These are phyloP conservation scores for Campylomormyrus numenius DNA, from an alignment of 2,113 vertebrate genomes.

Conservation along the genomic window DNA sequence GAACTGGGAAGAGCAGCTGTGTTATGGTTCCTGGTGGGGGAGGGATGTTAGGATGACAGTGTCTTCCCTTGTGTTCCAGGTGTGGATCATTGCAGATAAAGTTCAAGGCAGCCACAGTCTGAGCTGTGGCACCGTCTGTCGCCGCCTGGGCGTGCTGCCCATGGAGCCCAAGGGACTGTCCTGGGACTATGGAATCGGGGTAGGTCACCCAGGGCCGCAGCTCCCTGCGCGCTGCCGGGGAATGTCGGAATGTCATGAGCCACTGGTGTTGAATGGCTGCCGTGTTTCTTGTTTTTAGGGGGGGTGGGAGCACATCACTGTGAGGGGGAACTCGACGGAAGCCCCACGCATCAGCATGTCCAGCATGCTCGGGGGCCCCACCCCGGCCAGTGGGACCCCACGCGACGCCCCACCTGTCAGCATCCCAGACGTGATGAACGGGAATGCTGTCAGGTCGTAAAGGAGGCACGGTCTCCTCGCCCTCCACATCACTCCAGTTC, in stretches of 20 bases:
- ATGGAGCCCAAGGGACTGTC: constrained; percentile 75
- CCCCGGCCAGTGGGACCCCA: not conserved
- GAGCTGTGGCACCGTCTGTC: constrained; percentile 90
- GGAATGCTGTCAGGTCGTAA: constrained; percentile 56
- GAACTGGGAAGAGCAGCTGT: not conserved
- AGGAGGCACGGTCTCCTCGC: not conserved
- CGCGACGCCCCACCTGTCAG: constrained; percentile 32
- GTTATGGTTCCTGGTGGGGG: not conserved
- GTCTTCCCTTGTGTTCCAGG: constrained; percentile 51
- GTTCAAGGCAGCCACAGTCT: constrained; percentile 90
- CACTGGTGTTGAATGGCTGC: not conserved
- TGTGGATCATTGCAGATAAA: constrained; percentile 96
- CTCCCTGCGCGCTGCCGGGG: not conserved
- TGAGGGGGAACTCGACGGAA: constrained; percentile 76
- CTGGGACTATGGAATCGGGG: constrained; percentile 97
- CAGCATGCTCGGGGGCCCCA: constrained; percentile 28
- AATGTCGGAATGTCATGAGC: not conserved
- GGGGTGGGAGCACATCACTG: constrained; percentile 86
- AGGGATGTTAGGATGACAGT: not conserved
- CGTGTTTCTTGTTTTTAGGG: constrained; percentile 60
- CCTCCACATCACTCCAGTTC: not conserved
- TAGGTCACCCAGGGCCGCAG: constrained; percentile 46
- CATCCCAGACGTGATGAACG: constrained; percentile 39
- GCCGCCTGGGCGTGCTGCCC: constrained; percentile 75
- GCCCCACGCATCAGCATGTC: constrained; percentile 41